Base-by-base conservation (phyloP, 2,113 vertebrate species). In the Colossoma macropomum region DNA sequence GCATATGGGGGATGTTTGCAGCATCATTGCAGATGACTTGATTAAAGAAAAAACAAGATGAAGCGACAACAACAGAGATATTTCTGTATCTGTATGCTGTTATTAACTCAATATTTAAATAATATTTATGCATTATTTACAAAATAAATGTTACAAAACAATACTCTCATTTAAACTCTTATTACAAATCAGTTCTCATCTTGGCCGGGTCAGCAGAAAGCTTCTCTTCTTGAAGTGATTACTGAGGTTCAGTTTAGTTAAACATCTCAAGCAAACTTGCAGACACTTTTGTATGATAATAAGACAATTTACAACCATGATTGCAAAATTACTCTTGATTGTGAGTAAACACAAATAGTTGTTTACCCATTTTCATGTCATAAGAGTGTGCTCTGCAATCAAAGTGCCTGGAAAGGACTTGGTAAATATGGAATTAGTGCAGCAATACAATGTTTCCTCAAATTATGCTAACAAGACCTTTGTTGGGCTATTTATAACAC, bases 391-490 rank as follows among this genome's bases (percentile, higher is more conserved):
- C 59, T 12, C 25, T 52, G 69, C 19, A 81, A 73, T 52, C 56
- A 73, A 71, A 50, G 71, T 60, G 28, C 1, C 32, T 76, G 32
- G 70, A 70, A 76, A 70, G 63, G 62, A 45, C 73, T 76, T 56
- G 38, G 80, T 13, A 82, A 82, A 82, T 59, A 65, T 77, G 34
- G 34, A 82, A 82, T 59, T 50, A 70, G 50, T 48, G 8, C 25
- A 76, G 19, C 27, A 82, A 82, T 52, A 50, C 73, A 82, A 76
- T 17, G 34, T 32, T 60, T 56, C 54, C 54, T 76, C 74, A 60
- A 23, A 59, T 38, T 82, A 76, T 70, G 73, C 62, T 69, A 82
- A 76, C 60, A 69, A 69, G 63, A 82, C 81, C 65, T 82, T 82
- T 82, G 60, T 68, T 50, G 12, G 17, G 59, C 1, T 62, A 5